Percentiles rank a stretch among this genome's conserved stretches.
These are phyloP conservation scores for Callyntrura guangdongensis DNA, from an alignment of 2,888 invertebrate genomes.

Conservation along the genomic window DNA sequence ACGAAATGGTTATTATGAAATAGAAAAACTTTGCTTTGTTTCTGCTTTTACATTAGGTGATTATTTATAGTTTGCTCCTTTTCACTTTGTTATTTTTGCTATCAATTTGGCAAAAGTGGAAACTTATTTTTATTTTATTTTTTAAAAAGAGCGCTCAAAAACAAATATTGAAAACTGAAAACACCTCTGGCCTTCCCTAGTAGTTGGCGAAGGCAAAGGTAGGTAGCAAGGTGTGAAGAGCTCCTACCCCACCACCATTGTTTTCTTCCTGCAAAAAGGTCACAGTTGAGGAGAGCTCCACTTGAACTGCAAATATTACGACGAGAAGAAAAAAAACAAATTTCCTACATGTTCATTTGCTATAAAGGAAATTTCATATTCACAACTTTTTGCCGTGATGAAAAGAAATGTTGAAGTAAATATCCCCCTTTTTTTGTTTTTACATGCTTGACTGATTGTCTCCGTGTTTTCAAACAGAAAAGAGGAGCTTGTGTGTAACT, in stretches of 20 bases:
- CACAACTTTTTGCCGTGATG: neutral
- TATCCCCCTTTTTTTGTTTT: neutral
- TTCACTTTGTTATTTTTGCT: no score
- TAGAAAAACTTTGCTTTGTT: neutral
- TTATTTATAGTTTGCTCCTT: neutral
- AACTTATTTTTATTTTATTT: no score
- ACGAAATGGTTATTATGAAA: neutral
- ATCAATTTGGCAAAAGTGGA: no score
- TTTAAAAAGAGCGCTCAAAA: no score
- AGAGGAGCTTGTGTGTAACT: neutral
- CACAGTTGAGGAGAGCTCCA: neutral
- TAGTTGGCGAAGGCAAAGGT: neutral
- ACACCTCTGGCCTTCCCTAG: neutral
- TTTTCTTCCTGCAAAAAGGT: neutral
- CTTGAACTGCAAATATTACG: constrained; percentile 5
- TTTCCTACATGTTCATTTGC: neutral
- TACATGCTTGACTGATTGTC: constrained; percentile 54
- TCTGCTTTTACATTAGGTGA: neutral
- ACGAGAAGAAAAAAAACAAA: neutral
- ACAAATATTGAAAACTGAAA: constrained; percentile 3
- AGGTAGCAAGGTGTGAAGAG: constrained; percentile 23
- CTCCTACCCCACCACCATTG: constrained; percentile 3
- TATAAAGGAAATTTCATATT: neutral
- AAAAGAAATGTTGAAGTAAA: neutral
- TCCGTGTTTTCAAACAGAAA: constrained; percentile 43